Evolutionary conservation across 2,113 vertebrate genomes (phyloP), one percentile per base, ranked within the genome.

Genomic region (Zosterops lateralis): DNA sequence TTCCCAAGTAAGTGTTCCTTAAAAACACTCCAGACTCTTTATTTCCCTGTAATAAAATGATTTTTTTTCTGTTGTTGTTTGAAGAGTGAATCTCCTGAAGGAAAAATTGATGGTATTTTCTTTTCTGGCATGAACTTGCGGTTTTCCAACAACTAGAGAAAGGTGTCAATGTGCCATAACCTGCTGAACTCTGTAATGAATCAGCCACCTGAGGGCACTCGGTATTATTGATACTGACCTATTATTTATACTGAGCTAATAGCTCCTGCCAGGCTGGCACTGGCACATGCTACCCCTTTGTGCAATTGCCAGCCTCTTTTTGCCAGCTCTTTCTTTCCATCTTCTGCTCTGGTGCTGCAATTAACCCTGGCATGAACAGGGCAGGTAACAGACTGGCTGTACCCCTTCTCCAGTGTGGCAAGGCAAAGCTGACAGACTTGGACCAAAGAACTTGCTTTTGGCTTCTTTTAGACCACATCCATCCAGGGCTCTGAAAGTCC

Each of bases 401-500:
- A 53, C 67, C 78, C 56, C 1, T 47, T 56, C 51, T 66, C 83
- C 91, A 72, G 11, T 3, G 0, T 6, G 4, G 60, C 64, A 53
- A 53, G 40, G 88, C 72, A 84, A 34, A 92, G 81, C 89, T 6
- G 1, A 74, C 58, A 78, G 90, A n/a, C 92, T 78, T 73, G 34
- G 88, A 66, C 34, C 26, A 10, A 87, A 78, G 50, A 6, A 45
- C 60, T 74, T 0, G 4, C 89, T 95, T 91, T 90, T 82, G 82
- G 56, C 80, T 92, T 80, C 85, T 85, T 87, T 89, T 47, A 76
- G 87, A 67, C 60, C 65, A 66, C 71, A 6, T 87, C 77, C 73
- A 82, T 58, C 72, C 84, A 81, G 79, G 7, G 42, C 77, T 86
- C 86, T 97, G 89, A 95, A 96, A 92, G 93, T 88, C 88, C 95